A percentile compares a stretch with the other conserved stretches of the same genome.
Conservation (phyloP, 2,888 invertebrate species). For the Lasioglossum calceatum region DNA sequence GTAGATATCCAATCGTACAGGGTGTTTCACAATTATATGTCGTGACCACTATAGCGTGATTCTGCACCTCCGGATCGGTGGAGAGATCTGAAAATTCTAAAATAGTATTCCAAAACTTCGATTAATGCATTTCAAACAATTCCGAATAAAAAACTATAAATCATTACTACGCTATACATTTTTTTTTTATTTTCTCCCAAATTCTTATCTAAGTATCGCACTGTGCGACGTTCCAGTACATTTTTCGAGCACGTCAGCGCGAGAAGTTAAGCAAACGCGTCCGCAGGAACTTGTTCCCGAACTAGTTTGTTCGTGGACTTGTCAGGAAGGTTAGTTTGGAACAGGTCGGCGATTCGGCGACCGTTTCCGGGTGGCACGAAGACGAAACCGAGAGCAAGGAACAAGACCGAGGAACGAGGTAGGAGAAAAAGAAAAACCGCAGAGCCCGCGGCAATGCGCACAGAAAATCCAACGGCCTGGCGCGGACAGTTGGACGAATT, state of each 20-base stretch:
- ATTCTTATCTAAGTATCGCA: too few relatives aligned
- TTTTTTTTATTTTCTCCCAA: not conserved
- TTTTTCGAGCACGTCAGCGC: not conserved
- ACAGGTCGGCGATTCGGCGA: not conserved
- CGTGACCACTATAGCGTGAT: too few relatives aligned
- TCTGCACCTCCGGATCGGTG: too few relatives aligned
- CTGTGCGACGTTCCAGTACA: not conserved
- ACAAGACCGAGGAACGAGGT: not conserved
- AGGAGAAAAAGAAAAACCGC: conserved; percentile 24
- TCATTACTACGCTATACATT: not conserved
- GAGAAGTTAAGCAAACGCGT: not conserved
- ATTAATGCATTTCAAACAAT: too few relatives aligned
- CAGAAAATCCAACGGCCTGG: conserved; percentile 62
- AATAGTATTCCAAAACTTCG: too few relatives aligned
- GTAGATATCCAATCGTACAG: too few relatives aligned
- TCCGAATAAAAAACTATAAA: too few relatives aligned
- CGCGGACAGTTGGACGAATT: conserved; percentile 72
- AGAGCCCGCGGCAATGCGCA: conserved; percentile 59
- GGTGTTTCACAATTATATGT: too few relatives aligned
- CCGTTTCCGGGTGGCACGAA: not conserved
- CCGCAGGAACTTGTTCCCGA: not conserved
- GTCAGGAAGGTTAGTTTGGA: not conserved
- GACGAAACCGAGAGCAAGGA: conserved; percentile 11
- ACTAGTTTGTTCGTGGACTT: not conserved
- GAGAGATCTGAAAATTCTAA: too few relatives aligned